These are phyloP conservation scores for Shinisaurus crocodilurus DNA, from an alignment of 2,113 vertebrate species.

Conservation along the genomic window DNA sequence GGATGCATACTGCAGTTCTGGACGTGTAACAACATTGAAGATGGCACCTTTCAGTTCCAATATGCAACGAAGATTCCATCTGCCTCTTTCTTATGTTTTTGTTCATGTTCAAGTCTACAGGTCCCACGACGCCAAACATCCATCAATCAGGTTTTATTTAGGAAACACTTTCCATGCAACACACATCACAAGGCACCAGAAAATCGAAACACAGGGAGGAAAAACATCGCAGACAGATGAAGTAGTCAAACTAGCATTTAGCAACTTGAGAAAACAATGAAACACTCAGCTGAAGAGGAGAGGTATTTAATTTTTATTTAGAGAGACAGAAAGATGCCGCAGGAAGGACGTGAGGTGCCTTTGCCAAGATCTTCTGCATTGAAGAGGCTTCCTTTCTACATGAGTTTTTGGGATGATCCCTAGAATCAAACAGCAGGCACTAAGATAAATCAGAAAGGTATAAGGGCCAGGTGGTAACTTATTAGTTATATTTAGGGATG, in stretches of 20 bases:
- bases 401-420: neutral
- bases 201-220: conserved; percentile 32
- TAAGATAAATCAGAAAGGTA: neutral
- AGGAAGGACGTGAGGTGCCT: neutral
- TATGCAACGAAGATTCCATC: neutral
- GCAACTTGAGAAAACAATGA: neutral
- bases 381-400: neutral
- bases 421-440: neutral
- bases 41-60: conserved; percentile 14
- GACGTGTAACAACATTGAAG: conserved; percentile 1
- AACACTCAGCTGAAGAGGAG: conserved; percentile 10
- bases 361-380: neutral
- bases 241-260: conserved; percentile 20
- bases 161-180: conserved; percentile 30
- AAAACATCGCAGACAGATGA: conserved; percentile 9
- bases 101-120: neutral
- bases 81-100: conserved; percentile 14
- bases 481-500: too few species aligned
- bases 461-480: neutral
- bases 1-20: neutral
- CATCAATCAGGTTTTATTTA: conserved; percentile 31
- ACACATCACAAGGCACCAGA: neutral
- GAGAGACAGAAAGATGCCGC: neutral
- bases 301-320: conserved; percentile 53
- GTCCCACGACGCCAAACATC: neutral